Evolutionary conservation across 2,888 invertebrate species (phyloP), one percentile per base, ranked within the genome.

Genomic region (Sphaerophoria taeniata): DNA sequence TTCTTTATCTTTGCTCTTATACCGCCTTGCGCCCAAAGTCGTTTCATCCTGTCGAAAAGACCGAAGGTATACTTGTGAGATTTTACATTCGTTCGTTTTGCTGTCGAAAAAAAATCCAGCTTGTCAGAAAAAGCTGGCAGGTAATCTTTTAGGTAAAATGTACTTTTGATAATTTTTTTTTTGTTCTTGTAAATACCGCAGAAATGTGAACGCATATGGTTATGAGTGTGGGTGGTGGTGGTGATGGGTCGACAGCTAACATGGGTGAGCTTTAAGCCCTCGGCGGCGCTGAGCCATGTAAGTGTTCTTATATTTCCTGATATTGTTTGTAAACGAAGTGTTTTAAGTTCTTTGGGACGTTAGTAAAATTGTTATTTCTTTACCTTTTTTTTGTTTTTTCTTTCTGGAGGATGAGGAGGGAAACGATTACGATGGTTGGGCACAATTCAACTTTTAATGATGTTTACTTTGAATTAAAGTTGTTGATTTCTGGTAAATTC

Each of bases 121-220:
- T 79, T 83, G 84, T 80, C 75, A 67, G 61, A 72, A 76, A 75
- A 76, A 76, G 75, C 61, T 80, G 84, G 69, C 80, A 85, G 84
- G 84, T 85, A 85, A 80, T 85, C 80, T 85, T 75, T 80, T 72
- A 79, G 79, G 74, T 70, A 71, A 67, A 84, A 84, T 79, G 45
- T 72, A 53, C 63, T 77, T 82, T 69, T 72, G 14, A 58, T 34
- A 67, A 55, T 67, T 49, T 69, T 47, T 58, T 75, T 47, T 1
- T 24, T 24, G 24, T 24, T 24, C 1, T 24, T 67, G 53, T 67
- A 47, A 61, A 53, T 77, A 65, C 65, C 71, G 71, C 67, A 67
- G 67, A 51, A 67, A 43, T 53, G 24, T 43, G 45, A 47, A 39
- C 63, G 71, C 39, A 61, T 55, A 67, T 12, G 56, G 24, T 56